A percentile compares a stretch with the other conserved stretches of the same genome.
Conservation (phyloP, 1,140 invertebrate genomes). For the Ladona fulva region DNA sequence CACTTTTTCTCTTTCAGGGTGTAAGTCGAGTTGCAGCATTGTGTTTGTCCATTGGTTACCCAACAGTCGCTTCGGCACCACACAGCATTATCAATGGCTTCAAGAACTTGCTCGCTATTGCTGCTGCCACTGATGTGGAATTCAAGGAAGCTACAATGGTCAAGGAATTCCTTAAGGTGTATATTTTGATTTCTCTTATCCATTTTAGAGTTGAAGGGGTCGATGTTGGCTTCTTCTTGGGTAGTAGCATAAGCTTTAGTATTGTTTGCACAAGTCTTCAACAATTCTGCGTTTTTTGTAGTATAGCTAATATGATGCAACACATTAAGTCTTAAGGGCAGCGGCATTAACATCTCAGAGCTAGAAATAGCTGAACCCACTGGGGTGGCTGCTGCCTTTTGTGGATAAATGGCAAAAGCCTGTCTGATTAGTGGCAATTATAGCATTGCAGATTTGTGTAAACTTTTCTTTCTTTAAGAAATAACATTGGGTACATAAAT, state of each 20-base stretch:
- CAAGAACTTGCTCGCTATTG: slow-evolving; percentile 94
- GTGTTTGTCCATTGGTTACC: slow-evolving; percentile 89
- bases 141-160: slow-evolving; percentile 91
- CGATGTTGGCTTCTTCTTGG: too few species aligned
- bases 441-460: too few species aligned
- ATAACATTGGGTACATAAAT: too few species aligned
- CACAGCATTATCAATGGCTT: slow-evolving; percentile 97
- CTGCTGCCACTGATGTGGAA: slow-evolving; percentile 88
- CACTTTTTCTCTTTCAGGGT: slow-evolving; percentile 41
- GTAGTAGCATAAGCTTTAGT: too few species aligned
- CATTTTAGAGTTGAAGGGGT: too few species aligned
- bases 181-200: slow-evolving; percentile 10
- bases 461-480: too few species aligned
- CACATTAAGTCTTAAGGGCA: background rate
- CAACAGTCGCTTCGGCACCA: slow-evolving; percentile 90
- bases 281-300: background rate
- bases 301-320: slow-evolving; percentile 1
- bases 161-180: slow-evolving; percentile 78
- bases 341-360: slow-evolving; percentile 22
- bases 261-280: too few species aligned
- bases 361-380: slow-evolving; percentile 37
- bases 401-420: background rate
- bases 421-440: background rate
- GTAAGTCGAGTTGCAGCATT: slow-evolving; percentile 91
- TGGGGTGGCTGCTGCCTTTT: slow-evolving; percentile 20